Conservation (phyloP, 2,888 invertebrate species). For the Alsophila aescularia region DNA sequence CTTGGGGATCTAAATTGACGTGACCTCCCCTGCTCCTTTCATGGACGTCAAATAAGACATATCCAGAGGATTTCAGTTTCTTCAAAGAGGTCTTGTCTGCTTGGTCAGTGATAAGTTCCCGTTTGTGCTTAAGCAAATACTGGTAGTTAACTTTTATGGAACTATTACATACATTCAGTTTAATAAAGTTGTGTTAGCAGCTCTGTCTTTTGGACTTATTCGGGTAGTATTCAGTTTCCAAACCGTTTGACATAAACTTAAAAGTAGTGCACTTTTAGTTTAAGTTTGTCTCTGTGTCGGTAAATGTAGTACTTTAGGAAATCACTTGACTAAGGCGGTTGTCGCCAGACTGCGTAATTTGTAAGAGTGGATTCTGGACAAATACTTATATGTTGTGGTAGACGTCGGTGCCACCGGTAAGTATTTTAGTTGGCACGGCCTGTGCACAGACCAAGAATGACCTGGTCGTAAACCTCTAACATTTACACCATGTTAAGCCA, state of each 20-base stretch:
- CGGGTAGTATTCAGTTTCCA: conserved; percentile 43
- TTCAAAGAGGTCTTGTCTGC: conserved; percentile 44
- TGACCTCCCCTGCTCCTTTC: conserved; percentile 52
- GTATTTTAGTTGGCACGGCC: too few species aligned
- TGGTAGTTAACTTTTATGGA: conserved; percentile 74
- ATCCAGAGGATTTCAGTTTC: conserved; percentile 35
- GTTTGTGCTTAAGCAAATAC: conserved; percentile 72
- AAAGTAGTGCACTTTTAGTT: conserved; percentile 7
- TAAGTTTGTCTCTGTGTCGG: neutral
- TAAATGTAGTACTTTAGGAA: conserved; percentile 17
- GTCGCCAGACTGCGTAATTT: conserved; percentile 4
- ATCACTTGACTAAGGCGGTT: conserved; percentile 11
- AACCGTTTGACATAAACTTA: conserved; percentile 25
- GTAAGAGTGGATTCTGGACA: conserved; percentile 7
- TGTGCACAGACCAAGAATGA: too few species aligned
- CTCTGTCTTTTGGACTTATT: conserved; percentile 43
- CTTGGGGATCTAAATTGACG: conserved; percentile 62
- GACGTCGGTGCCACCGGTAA: too few species aligned
- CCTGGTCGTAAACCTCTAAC: too few species aligned
- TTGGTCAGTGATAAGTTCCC: conserved; percentile 52
- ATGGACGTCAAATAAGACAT: conserved; percentile 39
- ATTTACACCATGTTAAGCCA: too few species aligned
- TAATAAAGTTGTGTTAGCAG: conserved; percentile 69
- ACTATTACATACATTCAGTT: conserved; percentile 70
- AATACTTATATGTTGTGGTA: neutral